Conservation (phyloP, 1,140 invertebrate genomes). For the Drosophila parabipectinata region DNA sequence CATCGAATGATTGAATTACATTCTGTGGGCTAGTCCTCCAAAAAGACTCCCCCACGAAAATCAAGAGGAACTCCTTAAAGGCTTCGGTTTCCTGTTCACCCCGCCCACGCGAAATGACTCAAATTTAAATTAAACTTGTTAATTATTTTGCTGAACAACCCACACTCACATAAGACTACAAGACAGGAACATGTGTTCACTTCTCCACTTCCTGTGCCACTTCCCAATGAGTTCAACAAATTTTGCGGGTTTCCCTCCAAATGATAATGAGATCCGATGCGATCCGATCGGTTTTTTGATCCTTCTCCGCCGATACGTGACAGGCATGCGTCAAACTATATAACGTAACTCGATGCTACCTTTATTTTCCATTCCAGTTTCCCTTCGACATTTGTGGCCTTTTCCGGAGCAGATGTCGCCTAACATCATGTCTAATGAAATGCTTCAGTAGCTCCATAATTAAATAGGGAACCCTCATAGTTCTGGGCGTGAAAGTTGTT, state of each 20-base stretch:
- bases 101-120: conserved; percentile 49
- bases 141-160: conserved; percentile 58
- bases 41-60: conserved; percentile 4
- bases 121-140: conserved; percentile 80
- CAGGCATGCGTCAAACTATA: conserved; percentile 64
- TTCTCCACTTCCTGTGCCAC: conserved; percentile 26
- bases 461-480: conserved; percentile 57
- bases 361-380: conserved; percentile 32
- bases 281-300: conserved; percentile 36
- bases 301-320: conserved; percentile 48
- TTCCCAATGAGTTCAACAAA: conserved; percentile 14
- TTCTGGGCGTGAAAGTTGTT: conserved; percentile 68
- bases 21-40: background rate
- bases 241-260: conserved; percentile 67
- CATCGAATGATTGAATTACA: conserved; percentile 72
- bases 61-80: conserved; percentile 15
- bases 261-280: conserved; percentile 39
- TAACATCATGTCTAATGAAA: conserved; percentile 65
- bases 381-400: conserved; percentile 25
- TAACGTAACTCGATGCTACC: conserved; percentile 55
- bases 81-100: conserved; percentile 56
- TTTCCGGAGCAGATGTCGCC: conserved; percentile 50
- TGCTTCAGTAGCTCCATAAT: conserved; percentile 54
- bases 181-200: conserved; percentile 51
- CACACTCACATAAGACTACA: conserved; percentile 13